Conservation (phyloP, 2,113 vertebrate species). For the Neoarius graeffei region DNA sequence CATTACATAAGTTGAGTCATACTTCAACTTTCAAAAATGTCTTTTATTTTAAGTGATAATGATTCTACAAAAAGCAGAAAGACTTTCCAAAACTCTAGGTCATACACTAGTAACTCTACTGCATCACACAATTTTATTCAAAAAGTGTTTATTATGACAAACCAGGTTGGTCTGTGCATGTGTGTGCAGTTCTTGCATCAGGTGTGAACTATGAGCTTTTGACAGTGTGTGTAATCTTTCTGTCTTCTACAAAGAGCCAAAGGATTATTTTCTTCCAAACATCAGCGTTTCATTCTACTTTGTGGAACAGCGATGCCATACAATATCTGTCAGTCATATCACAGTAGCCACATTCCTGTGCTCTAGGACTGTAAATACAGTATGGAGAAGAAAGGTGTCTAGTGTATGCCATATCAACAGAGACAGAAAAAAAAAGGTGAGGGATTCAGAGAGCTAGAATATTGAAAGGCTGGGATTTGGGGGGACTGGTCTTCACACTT, state of each 20-base stretch:
- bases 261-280: slow-evolving; percentile 21
- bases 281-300: slow-evolving; percentile 32
- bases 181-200: slow-evolving; percentile 16
- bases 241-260: slow-evolving; percentile 9
- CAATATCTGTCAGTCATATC: slow-evolving; percentile 24
- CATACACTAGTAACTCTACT: slow-evolving; percentile 38
- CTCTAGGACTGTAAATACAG: slow-evolving; percentile 27
- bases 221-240: slow-evolving; percentile 21
- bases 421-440: slow-evolving; percentile 26
- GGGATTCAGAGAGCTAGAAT: not conserved
- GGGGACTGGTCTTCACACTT: slow-evolving; percentile 29
- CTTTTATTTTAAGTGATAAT: slow-evolving; percentile 49
- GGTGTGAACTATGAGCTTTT: slow-evolving; percentile 12
- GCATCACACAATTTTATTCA: slow-evolving; percentile 24
- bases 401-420: slow-evolving; percentile 5
- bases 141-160: slow-evolving; percentile 43
- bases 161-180: slow-evolving; percentile 21
- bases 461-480: slow-evolving; percentile 13
- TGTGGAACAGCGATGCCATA: slow-evolving; percentile 20
- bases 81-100: slow-evolving; percentile 28
- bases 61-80: slow-evolving; percentile 47
- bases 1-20: not conserved
- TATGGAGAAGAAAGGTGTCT: slow-evolving; percentile 6
- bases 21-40: slow-evolving; percentile 16
- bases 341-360: slow-evolving; percentile 8